Percentiles rank a stretch among this genome's conserved stretches.
phyloP scores from a whole-genome alignment of 1,140 invertebrate species.

The Pectinophora gossypiella region DNA sequence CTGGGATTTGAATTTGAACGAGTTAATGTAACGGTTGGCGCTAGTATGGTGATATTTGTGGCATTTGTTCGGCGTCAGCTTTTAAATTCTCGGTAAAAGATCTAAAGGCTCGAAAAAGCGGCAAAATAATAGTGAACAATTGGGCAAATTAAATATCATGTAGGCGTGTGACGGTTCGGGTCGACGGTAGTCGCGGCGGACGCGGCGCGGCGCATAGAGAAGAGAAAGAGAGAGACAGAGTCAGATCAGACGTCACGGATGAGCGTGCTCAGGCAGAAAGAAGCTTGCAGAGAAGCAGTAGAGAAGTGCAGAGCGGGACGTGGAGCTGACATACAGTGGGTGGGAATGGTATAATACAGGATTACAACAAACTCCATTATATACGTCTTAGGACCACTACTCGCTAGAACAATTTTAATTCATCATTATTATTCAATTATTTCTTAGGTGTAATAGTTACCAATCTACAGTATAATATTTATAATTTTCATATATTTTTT shows the following conservation, averaged over 20 bases:
- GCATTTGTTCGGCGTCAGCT: not conserved
- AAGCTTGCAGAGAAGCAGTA: constrained; percentile 75
- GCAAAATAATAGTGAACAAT: constrained; percentile 55
- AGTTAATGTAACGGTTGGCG: not conserved
- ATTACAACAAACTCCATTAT: constrained; percentile 66
- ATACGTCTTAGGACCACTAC: constrained; percentile 61
- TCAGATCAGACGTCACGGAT: constrained; percentile 50
- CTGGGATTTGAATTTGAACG: not conserved
- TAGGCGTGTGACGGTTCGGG: constrained; percentile 50
- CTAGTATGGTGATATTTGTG: not conserved
- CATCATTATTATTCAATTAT: constrained; percentile 21
- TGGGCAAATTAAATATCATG: constrained; percentile 59
- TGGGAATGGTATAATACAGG: constrained; percentile 66
- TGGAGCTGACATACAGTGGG: constrained; percentile 68
- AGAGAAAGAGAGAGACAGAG: constrained; percentile 48
- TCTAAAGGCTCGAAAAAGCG: constrained; percentile 62
- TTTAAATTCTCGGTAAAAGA: constrained; percentile 1
- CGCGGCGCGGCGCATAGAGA: constrained; percentile 26
- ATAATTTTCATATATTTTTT: not conserved
- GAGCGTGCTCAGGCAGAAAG: constrained; percentile 73
- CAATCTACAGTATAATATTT: not conserved
- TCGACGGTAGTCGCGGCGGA: constrained; percentile 16
- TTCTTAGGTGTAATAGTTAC: no score
- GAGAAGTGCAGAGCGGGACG: constrained; percentile 74
- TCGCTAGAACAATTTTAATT: constrained; percentile 52